A percentile compares a stretch with the other conserved stretches of the same genome.
These are phyloP conservation scores for Andrena cerasifolii DNA, from an alignment of 1,140 invertebrate species.

Conservation along the genomic window DNA sequence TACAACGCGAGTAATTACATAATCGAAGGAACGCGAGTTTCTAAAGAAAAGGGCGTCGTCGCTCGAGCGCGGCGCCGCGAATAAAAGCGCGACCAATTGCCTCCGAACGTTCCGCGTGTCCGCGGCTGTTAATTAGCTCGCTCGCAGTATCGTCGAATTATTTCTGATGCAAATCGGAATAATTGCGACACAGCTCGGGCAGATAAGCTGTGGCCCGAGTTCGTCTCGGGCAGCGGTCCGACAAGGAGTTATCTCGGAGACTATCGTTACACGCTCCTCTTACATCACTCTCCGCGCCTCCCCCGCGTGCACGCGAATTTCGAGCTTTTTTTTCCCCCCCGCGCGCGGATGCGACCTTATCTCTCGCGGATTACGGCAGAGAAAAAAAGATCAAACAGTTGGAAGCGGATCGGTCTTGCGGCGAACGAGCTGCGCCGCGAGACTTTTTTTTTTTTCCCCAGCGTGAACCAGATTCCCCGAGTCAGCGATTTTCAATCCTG, in stretches of 20 bases:
- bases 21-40: too few relatives aligned
- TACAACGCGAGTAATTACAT: too few relatives aligned
- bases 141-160: slow-evolving; percentile 11
- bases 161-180: slow-evolving; percentile 32
- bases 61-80: neutral
- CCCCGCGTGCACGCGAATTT: slow-evolving; percentile 1
- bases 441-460: neutral
- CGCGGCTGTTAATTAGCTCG: neutral
- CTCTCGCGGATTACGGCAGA: neutral
- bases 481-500: neutral
- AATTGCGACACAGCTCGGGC: slow-evolving; percentile 9
- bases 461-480: neutral
- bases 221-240: slow-evolving; percentile 20
- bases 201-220: slow-evolving; percentile 34
- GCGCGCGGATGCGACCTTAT: slow-evolving; percentile 8
- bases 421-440: neutral
- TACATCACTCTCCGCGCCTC: slow-evolving; percentile 38
- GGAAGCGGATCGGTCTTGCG: neutral
- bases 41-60: too few relatives aligned
- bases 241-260: slow-evolving; percentile 31
- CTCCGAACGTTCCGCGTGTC: neutral
- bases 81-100: neutral
- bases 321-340: neutral
- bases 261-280: slow-evolving; percentile 8
- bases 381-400: neutral